Base-by-base conservation (phyloP, 2,113 vertebrate species). In the Tachysurus vachellii region DNA sequence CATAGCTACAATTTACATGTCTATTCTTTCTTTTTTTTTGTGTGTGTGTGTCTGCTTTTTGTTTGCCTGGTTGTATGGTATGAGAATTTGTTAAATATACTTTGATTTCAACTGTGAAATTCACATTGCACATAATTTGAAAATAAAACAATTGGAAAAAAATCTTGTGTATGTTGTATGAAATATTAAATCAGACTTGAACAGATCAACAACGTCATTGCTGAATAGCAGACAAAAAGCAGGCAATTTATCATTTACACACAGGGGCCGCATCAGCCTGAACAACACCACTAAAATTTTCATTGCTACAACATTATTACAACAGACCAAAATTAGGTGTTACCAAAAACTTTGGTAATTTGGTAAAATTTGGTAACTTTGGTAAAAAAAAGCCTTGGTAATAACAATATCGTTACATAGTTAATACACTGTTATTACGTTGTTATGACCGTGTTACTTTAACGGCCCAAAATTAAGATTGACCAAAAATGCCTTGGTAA, bases 31-130 rank as follows among this genome's bases (percentile, higher is more conserved):
- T 87, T 50, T 3, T 28, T 70, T 83, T 59, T 59, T 31, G 59
- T 82, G 66, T 81, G 86, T 87, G 59, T 84, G 73, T 81, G 88
- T 87, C 57, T 68, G 83, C 87, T 66, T 59, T 83, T 91, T 79
- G 53, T 93, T 91, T 84, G 86, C 92, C 91, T 89, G 80, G 91
- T 88, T 91, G 86, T 91, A 66, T 87, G 88, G 91, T 92, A 88
- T 89, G 87, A 91, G 91, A 90, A 91, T 93, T 92, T 73, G 92
- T 92, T 92, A 92, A 92, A 89, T 93, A 92, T 93, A 92, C 90
- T 91, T 95, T 94, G 92, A 95, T 94, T 91, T 95, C 93, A 94
- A 96, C 95, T 95, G 95, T 96, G 95, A 96, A 95, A 93, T 95
- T 95, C 92, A 95, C 94, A 93, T 95, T 95, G 95, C 95, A 96